Evolutionary conservation across 2,797 vertebrate genomes (phyloP), one percentile per base, ranked within the genome.

Genomic region (Silurus lanzhouensis): DNA sequence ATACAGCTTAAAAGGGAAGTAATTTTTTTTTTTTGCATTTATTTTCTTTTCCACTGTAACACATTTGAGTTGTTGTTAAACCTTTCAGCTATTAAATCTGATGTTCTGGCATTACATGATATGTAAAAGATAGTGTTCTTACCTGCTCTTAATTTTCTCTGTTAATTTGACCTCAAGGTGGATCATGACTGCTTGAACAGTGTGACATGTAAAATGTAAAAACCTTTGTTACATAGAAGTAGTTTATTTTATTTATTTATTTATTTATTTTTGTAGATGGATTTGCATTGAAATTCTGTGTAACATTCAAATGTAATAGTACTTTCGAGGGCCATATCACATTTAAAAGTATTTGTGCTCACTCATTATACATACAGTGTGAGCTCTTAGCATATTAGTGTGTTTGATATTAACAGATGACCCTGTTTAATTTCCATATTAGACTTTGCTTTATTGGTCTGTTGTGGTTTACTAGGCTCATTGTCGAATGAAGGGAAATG

Each of bases 381-480:
- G 75, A 64, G 61, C 86, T 86, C 83, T 68, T 84, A 87, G 87
- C 81, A 25, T 87, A 85, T 84, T 82, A 86, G 83, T 77, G 85
- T 88, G 90, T 89, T 90, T 90, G 88, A 88, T 90, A 89, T 89
- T 85, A 89, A 85, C 87, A 86, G 88, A 89, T 87, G 84, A 86
- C 81, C 87, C 84, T 89, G 86, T 89, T 88, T 87, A 88, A 87
- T 89, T 89, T 89, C 87, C 88, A 90, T 86, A 87, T 85, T 87
- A 82, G 85, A 82, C 67, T 82, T 85, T 81, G 81, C 82, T 85
- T 87, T 85, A 87, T 89, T 84, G 86, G 83, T 83, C 89, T 88
- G 90, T 89, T 90, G 88, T 89, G 90, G 78, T 90, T 88, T 90
- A 89, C 88, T 52, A 46, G 85, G 80, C 84, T 88, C n/a, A 67